A percentile compares a stretch with the other conserved stretches of the same genome.
Evolutionary conservation across 2,797 vertebrate genomes (phyloP).

Genomic region (Microctenopoma steveboyesi): DNA sequence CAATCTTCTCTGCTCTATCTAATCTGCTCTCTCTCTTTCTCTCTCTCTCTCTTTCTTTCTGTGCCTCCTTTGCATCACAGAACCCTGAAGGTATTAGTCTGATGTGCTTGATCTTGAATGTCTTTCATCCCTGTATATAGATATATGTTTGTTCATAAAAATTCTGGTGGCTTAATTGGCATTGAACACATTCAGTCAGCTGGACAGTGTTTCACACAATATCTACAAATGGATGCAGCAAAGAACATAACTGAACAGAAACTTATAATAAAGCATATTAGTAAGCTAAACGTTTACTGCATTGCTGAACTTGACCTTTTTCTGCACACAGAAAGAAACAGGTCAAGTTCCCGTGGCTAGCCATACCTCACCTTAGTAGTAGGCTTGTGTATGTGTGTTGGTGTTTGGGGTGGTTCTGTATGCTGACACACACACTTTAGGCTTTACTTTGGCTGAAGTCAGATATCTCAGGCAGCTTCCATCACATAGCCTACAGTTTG

Average conservation of each 20-base stretch:
- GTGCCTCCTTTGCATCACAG: conserved; percentile 14
- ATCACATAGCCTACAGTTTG: conserved; percentile 24
- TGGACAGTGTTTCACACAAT: no score
- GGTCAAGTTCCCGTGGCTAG: no score
- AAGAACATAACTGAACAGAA: not conserved
- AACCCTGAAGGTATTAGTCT: conserved; percentile 46
- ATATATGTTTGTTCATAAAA: conserved; percentile 10
- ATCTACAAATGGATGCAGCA: not conserved
- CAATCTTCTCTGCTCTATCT: conserved; percentile 57
- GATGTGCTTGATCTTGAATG: conserved; percentile 57
- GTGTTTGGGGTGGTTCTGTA: not conserved
- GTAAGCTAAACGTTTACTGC: no score
- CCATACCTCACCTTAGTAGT: not conserved
- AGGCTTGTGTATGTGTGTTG: conserved; percentile 1
- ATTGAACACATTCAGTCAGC: no score
- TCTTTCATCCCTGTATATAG: conserved; percentile 48
- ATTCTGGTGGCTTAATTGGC: no score
- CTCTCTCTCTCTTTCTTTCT: conserved; percentile 2
- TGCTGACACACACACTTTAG: conserved; percentile 18
- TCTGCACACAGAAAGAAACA: no score
- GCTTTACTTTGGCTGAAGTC: conserved; percentile 23
- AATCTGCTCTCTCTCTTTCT: conserved; percentile 46
- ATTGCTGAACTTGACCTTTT: conserved; percentile 27
- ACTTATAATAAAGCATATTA: not conserved
- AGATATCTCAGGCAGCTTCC: conserved; percentile 12